Evolutionary conservation across 2,888 invertebrate genomes (phyloP).

Genomic region (Acanthococcus lagerstroemiae): DNA sequence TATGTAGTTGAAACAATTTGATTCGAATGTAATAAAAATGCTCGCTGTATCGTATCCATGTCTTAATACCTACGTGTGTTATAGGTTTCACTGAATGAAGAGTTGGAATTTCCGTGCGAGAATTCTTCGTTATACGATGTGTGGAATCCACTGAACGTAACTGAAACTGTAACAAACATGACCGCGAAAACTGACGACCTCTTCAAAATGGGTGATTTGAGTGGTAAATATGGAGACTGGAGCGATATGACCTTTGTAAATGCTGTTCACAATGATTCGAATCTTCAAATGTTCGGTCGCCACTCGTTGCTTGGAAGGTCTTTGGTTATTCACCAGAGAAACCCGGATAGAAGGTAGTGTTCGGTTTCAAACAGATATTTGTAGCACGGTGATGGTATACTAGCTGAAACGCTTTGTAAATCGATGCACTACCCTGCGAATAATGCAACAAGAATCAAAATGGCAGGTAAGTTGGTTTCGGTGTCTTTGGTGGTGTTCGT

Average conservation of each 20-base stretch:
- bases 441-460: too few relatives aligned
- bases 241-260: constrained; percentile 49
- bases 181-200: constrained; percentile 58
- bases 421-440: too few relatives aligned
- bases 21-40: too few relatives aligned
- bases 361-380: neutral
- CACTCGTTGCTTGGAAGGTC: constrained; percentile 77
- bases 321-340: constrained; percentile 50
- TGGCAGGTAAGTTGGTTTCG: too few relatives aligned
- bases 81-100: constrained; percentile 70
- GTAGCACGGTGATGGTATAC: too few relatives aligned
- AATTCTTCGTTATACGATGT: constrained; percentile 68
- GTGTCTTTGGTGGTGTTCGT: too few relatives aligned
- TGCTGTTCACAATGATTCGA: constrained; percentile 62
- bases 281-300: constrained; percentile 68
- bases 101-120: constrained; percentile 80
- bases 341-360: constrained; percentile 18
- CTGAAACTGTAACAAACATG: neutral
- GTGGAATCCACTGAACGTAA: constrained; percentile 63
- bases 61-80: constrained; percentile 29
- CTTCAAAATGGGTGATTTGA: constrained; percentile 76
- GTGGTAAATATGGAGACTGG: constrained; percentile 73
- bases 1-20: constrained; percentile 44
- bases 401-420: too few relatives aligned
- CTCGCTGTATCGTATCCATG: neutral